Evolutionary conservation across 1,140 invertebrate genomes (phyloP).

Genomic region (Ceratina australensis): DNA sequence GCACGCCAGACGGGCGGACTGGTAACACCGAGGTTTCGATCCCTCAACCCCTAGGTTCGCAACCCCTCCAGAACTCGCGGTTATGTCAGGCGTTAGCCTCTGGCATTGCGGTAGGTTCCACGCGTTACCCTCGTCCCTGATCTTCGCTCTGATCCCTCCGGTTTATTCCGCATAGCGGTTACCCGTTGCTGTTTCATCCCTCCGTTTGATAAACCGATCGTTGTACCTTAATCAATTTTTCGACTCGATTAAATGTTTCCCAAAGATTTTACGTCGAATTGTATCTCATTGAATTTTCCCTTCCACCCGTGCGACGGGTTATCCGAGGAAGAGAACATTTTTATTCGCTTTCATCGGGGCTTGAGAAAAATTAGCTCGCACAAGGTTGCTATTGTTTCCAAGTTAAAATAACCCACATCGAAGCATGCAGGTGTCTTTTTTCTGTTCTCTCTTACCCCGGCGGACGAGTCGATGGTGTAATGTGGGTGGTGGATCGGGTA

Average conservation of each 20-base stretch:
- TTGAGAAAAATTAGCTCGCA: not conserved
- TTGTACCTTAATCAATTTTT: conserved; percentile 7
- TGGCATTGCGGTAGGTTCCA: conserved; percentile 57
- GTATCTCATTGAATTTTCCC: not conserved
- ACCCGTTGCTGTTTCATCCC: conserved; percentile 27
- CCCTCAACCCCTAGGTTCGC: conserved; percentile 59
- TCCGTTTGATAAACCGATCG: conserved; percentile 25
- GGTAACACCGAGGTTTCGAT: conserved; percentile 45
- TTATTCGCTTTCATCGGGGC: not conserved
- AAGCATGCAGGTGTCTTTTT: conserved; percentile 56
- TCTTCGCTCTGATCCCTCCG: conserved; percentile 48
- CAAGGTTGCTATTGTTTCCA: conserved; percentile 3
- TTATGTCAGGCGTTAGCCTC: conserved; percentile 64
- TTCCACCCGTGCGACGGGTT: too few relatives aligned
- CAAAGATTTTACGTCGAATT: not conserved
- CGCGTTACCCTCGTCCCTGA: conserved; percentile 56
- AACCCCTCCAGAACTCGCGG: conserved; percentile 57
- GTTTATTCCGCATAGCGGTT: conserved; percentile 52
- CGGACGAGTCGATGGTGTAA: conserved; percentile 63
- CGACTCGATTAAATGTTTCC: not conserved
- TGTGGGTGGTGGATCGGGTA: conserved; percentile 68
- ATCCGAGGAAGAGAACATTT: not conserved
- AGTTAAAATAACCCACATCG: conserved; percentile 37
- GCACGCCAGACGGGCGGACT: conserved; percentile 58
- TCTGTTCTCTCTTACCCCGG: conserved; percentile 40